A percentile compares a stretch with the other conserved stretches of the same genome.
These are phyloP conservation scores for Clepsis dumicolana DNA, from an alignment of 2,888 invertebrate species.

Conservation along the genomic window DNA sequence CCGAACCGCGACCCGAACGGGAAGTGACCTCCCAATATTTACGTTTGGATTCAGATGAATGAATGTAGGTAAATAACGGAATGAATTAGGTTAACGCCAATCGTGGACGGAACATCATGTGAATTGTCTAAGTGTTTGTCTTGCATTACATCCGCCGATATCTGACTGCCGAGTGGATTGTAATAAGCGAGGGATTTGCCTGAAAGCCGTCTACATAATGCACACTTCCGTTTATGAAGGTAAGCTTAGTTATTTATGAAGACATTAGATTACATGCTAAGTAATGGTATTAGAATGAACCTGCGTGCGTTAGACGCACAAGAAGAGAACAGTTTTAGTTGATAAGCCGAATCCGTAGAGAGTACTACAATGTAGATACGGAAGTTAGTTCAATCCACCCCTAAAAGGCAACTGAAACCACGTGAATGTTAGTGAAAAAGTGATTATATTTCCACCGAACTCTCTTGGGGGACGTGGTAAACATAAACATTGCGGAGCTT, in stretches of 20 bases:
- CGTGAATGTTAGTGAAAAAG: slow-evolving; percentile 18
- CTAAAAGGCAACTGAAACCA: slow-evolving; percentile 24
- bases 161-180: slow-evolving; percentile 66
- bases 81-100: slow-evolving; percentile 45
- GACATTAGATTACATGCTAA: slow-evolving; percentile 21
- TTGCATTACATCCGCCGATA: slow-evolving; percentile 55
- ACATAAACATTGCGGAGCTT: slow-evolving; percentile 32
- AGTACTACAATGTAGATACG: not conserved
- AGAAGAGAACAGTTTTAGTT: slow-evolving; percentile 12
- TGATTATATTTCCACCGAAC: slow-evolving; percentile 8
- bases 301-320: slow-evolving; percentile 1
- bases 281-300: slow-evolving; percentile 9
- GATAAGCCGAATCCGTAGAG: slow-evolving; percentile 9
- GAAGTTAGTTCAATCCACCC: slow-evolving; percentile 4
- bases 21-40: slow-evolving; percentile 48
- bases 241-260: slow-evolving; percentile 41
- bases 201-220: slow-evolving; percentile 46
- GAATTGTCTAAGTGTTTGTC: slow-evolving; percentile 62
- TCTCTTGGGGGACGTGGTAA: slow-evolving; percentile 21
- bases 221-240: slow-evolving; percentile 44
- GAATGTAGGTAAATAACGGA: slow-evolving; percentile 49
- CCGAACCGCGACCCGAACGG: slow-evolving; percentile 31
- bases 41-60: slow-evolving; percentile 48
- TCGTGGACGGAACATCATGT: slow-evolving; percentile 46
- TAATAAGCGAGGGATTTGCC: slow-evolving; percentile 58